Evolutionary conservation across 2,113 vertebrate species (phyloP).

Genomic region (Noctilio leporinus): DNA sequence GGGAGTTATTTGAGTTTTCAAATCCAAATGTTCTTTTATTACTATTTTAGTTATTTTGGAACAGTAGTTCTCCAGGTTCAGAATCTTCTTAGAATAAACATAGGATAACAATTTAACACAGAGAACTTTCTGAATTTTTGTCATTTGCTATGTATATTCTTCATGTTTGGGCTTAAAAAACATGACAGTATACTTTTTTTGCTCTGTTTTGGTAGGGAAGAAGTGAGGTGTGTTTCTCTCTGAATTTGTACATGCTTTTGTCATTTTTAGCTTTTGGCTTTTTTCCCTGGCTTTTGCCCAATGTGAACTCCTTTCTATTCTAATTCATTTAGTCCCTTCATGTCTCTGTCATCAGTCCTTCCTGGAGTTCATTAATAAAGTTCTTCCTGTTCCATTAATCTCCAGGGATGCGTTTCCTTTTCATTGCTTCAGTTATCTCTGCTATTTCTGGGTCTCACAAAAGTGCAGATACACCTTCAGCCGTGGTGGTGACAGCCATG

Average conservation of each 20-base stretch:
- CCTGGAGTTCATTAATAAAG: slow-evolving; percentile 22
- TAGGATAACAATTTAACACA: not conserved
- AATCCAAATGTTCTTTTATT: not conserved
- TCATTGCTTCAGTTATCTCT: not conserved
- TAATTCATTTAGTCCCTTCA: not conserved
- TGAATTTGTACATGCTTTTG: not conserved
- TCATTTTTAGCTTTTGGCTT: not conserved
- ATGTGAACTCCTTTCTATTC: not conserved
- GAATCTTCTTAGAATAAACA: slow-evolving; percentile 8
- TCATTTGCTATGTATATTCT: not conserved
- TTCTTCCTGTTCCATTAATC: not conserved
- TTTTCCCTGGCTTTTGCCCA: slow-evolving; percentile 3
- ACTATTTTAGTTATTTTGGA: not conserved
- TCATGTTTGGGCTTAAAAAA: not conserved
- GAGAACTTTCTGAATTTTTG: not conserved
- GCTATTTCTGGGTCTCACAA: not conserved
- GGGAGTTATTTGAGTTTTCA: slow-evolving; percentile 10
- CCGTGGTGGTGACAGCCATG: not conserved
- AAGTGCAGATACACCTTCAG: not conserved
- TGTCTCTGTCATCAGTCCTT: not conserved
- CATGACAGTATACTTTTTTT: not conserved
- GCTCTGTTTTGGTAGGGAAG: not conserved
- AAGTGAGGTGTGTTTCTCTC: not conserved
- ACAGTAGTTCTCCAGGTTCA: not conserved
- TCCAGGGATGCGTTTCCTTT: not conserved